Evolutionary conservation across 2,888 invertebrate genomes (phyloP).

Genomic region (Anticlea derivata): DNA sequence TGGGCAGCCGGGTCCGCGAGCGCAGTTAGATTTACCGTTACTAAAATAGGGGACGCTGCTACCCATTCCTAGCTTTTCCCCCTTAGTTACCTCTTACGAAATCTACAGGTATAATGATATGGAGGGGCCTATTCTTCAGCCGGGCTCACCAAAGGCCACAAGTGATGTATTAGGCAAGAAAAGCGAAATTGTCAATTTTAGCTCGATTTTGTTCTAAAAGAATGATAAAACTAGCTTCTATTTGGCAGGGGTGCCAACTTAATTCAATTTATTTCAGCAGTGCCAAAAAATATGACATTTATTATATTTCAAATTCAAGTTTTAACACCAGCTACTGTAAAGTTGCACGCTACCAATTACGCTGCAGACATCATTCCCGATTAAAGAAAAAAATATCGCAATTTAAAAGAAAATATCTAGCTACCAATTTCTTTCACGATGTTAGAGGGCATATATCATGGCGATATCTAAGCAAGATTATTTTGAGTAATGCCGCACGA

Average conservation of each 20-base stretch:
- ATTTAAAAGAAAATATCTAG: constrained; percentile 38
- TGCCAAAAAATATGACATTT: constrained; percentile 24
- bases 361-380: constrained; percentile 60
- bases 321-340: constrained; percentile 40
- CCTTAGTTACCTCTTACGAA: no score
- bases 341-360: constrained; percentile 51
- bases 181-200: no score
- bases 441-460: constrained; percentile 68
- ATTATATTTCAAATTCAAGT: constrained; percentile 34
- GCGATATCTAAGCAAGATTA: constrained; percentile 78
- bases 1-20: no score
- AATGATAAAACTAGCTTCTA: constrained; percentile 3
- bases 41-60: no score
- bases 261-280: constrained; percentile 22
- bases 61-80: no score
- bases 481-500: constrained; percentile 75
- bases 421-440: constrained; percentile 62
- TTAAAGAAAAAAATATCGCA: constrained; percentile 51
- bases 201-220: neutral
- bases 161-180: no score
- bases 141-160: no score
- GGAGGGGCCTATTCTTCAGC: no score
- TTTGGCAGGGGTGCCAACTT: constrained; percentile 22
- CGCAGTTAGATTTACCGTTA: no score
- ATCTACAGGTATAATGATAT: no score